Base-by-base conservation (phyloP, 2,888 invertebrate species). In the Atethmia centrago region DNA sequence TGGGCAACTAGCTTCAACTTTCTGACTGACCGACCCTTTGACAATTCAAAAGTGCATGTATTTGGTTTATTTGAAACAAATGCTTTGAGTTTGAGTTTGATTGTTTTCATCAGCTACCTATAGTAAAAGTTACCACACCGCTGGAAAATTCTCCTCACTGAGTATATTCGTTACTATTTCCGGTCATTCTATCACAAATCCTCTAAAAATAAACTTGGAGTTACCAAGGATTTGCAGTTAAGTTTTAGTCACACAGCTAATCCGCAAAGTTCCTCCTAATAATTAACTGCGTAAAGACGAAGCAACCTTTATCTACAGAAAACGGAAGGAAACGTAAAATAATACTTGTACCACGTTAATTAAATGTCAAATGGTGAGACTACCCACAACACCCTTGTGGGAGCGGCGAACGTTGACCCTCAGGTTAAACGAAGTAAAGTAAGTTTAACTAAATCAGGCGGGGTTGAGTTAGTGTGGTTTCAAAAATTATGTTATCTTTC, bases 401-500 rank as follows among this genome's bases (percentile, higher is more conserved):
- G 94, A 63, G 94, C 82, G 94, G 91, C 94, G 94, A 91, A 53
- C 93, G 82, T 91, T 94, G 92, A 94, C 94, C 94, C 89, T 82
- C 71, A 56, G 56, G 72, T 85, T 72, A 47, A 79, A 69, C 66
- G n/a, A 25, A 71, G 61, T 62, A 14, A n/a, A 47, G 31, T 70
- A n/a, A 66, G 64, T 64, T 31, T 76, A 58, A 81, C 62, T 61
- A 73, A 73, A 77, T 71, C 65, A 69, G 47, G 47, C 14, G 40
- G 59, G 62, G 58, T 64, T 67, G 25, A 25, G 8, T 66, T 53
- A 19, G 31, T 10, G n/a, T 53, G 42, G 3, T 62, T 61, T 42
- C 45, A 67, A 58, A 61, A 66, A 58, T 45, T 25, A 8, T 9
- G n/a, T 63, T 71, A 21, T 7, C 19, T 65, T 65, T 16, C 5